Evolutionary conservation across 2,888 invertebrate species (phyloP).

Genomic region (Hypena proboscidalis): DNA sequence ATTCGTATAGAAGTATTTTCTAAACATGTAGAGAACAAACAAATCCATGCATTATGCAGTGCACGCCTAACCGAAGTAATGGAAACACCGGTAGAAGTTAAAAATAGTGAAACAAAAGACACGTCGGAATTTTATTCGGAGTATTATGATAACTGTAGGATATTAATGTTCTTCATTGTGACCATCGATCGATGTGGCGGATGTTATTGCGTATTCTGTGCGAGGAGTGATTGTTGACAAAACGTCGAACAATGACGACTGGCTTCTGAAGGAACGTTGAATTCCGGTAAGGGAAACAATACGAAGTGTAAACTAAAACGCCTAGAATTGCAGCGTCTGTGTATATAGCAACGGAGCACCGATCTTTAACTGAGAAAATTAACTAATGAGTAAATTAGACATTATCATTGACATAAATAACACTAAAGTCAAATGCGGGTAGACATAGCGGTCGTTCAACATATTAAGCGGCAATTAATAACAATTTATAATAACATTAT

Average conservation of each 20-base stretch:
- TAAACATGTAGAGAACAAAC: neutral
- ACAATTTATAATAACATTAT: too few relatives aligned
- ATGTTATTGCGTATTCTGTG: constrained; percentile 60
- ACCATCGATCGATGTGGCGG: constrained; percentile 39
- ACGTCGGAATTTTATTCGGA: constrained; percentile 13
- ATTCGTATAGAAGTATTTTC: neutral
- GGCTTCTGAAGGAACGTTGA: constrained; percentile 31
- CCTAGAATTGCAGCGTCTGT: too few relatives aligned
- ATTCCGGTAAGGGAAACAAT: constrained; percentile 37
- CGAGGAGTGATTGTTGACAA: constrained; percentile 57
- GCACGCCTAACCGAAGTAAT: neutral
- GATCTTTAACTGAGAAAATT: too few relatives aligned
- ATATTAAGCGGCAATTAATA: too few relatives aligned
- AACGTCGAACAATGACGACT: constrained; percentile 46
- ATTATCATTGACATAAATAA: too few relatives aligned
- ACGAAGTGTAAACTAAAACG: too few relatives aligned
- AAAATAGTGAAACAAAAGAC: constrained; percentile 13
- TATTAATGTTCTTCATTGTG: constrained; percentile 39
- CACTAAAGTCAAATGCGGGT: too few relatives aligned
- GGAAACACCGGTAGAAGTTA: neutral
- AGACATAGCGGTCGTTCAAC: too few relatives aligned
- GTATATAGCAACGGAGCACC: too few relatives aligned
- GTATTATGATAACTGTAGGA: constrained; percentile 23
- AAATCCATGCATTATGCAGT: neutral
- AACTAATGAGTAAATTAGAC: too few relatives aligned